Evolutionary conservation across 2,888 invertebrate genomes (phyloP), one percentile per base, ranked within the genome.

Genomic region (Eristalis pertinax): DNA sequence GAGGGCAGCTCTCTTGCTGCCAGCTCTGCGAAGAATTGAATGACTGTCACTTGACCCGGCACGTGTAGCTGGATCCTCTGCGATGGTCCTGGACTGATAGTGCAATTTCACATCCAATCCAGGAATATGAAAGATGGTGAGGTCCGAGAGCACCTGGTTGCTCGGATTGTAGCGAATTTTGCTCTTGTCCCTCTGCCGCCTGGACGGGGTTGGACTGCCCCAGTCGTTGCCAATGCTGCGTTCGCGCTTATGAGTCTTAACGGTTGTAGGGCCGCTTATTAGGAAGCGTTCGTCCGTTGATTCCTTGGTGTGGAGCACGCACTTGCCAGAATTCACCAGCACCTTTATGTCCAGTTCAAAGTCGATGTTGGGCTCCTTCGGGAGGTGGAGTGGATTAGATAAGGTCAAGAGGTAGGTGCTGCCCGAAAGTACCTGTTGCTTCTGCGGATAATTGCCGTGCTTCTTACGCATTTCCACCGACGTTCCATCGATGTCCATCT

Each of bases 271-370:
- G 8, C 89, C 89, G 26, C 93, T 93, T 92, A 89, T 92, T 96
- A 96, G 80, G 96, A 96, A 73, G 96, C 96, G 90, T 94, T 95
- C 77, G 92, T 94, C 85, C 4, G 90, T 90, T 0, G 94, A 94
- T 90, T 97, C 97, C 93, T 97, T 98, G 2, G 99, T 99, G 92
- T 99, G 99, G 50, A 99, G 94, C 41, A 98, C 98, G 93, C 99
- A 99, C 93, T 99, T 98, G 10, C 99, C 99, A 90, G 98, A 98
- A 93, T 98, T 99, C 85, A 99, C 98, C 90, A 98, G 95, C 63
- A 99, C 98, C 93, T 98, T 98, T 7, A 99, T 97, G 92, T 99
- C 99, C 90, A 99, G 93, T 92, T 99, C 98, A 91, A 99, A 97
- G 93, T 99, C 99, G 75, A 99, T 97, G 91, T 97, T 98, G 0